These are phyloP conservation scores for Pseudomyrmex dendroicus DNA, from an alignment of 1,140 invertebrate species.

Conservation along the genomic window DNA sequence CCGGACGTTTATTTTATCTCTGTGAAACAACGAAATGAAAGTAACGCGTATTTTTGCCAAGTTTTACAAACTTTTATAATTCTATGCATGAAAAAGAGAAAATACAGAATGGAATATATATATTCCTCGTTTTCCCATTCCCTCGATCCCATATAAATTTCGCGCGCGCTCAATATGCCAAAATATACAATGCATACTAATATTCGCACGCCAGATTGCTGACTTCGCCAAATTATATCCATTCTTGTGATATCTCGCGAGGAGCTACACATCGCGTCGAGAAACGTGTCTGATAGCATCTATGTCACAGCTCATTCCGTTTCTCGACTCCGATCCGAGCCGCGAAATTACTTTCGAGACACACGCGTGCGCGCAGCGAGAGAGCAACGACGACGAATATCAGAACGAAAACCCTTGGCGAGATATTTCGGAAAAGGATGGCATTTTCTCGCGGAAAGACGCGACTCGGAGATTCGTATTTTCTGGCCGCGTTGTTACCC, in stretches of 20 bases:
- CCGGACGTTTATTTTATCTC: too few species aligned
- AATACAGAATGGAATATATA: background rate
- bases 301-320: constrained; percentile 28
- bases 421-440: constrained; percentile 35
- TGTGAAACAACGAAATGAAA: too few species aligned
- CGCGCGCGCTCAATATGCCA: background rate
- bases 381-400: constrained; percentile 38
- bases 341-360: constrained; percentile 52
- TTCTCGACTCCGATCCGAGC: constrained; percentile 20
- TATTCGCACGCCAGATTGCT: background rate
- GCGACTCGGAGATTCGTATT: constrained; percentile 47
- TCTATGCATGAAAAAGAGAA: too few species aligned
- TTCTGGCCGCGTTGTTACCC: constrained; percentile 70
- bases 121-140: background rate
- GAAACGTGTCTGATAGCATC: constrained; percentile 29
- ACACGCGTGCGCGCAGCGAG: too few species aligned
- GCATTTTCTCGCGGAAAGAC: constrained; percentile 3
- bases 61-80: too few species aligned
- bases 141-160: background rate
- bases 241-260: background rate
- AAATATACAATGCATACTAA: background rate
- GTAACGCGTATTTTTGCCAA: too few species aligned
- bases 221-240: constrained; percentile 11
- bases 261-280: background rate
- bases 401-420: constrained; percentile 44